Evolutionary conservation across 2,888 invertebrate genomes (phyloP).

Genomic region (Cyaniris semiargus): DNA sequence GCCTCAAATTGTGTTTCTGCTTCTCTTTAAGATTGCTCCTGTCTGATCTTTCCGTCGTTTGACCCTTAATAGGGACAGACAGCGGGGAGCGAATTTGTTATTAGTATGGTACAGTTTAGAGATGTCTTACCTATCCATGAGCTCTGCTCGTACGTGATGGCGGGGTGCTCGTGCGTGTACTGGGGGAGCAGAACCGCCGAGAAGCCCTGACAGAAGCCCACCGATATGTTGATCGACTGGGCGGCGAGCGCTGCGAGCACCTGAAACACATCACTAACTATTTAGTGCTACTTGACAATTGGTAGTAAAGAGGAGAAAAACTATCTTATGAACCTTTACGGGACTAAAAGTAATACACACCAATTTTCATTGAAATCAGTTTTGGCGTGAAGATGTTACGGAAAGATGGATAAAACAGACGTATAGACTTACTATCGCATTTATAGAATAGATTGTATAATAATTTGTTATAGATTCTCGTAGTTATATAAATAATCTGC

Average conservation of each 20-base stretch:
- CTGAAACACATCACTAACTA: conserved; percentile 61
- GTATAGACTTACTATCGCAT: neutral
- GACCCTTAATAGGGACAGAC: neutral
- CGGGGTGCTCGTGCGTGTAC: conserved; percentile 77
- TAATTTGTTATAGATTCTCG: too few species aligned
- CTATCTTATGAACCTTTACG: too few species aligned
- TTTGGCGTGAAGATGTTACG: too few species aligned
- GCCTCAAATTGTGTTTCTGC: too few species aligned
- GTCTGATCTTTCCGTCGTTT: too few species aligned
- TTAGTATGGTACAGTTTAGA: too few species aligned
- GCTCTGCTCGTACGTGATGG: conserved; percentile 81
- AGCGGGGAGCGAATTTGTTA: neutral
- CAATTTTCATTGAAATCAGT: too few species aligned
- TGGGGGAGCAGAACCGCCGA: conserved; percentile 87
- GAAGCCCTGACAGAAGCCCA: conserved; percentile 88
- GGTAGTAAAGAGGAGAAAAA: too few species aligned
- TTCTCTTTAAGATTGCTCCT: too few species aligned
- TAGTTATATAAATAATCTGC: too few species aligned
- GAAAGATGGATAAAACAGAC: too few species aligned
- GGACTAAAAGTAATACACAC: too few species aligned
- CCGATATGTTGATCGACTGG: conserved; percentile 87
- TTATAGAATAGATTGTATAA: neutral
- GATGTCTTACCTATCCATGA: conserved; percentile 85
- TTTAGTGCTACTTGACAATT: neutral
- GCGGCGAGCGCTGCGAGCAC: conserved; percentile 85